Evolutionary conservation across 2,888 invertebrate genomes (phyloP), one percentile per base, ranked within the genome.

Genomic region (Slavum lentiscoides): DNA sequence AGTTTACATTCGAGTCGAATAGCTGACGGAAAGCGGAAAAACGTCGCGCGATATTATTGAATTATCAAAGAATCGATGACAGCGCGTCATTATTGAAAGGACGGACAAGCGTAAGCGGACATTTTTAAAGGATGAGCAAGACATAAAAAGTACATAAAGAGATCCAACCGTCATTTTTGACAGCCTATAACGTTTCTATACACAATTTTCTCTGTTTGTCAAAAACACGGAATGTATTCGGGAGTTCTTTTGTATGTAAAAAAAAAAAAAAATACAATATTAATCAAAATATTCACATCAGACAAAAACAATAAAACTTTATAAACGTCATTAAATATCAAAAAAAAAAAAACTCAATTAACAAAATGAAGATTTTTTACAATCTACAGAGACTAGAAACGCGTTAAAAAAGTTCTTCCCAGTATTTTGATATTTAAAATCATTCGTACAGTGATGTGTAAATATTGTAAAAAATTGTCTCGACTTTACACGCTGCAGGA

Each of bases 311-410:
- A 39, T 58, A 58, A 6, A 30, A 49, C 19, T 30, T 59, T 58
- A 30, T 30, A 59, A 68, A 43, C 8, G 8, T 55, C 13, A 62
- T 53, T 77, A 68, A 67, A 58, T 61, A 53, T 53, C 7, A 62
- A 67, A 59, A 74, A 15, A 61, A 73, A 61, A 21, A 69, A 64
- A 64, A n/a, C n/a, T 70, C 30, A 39, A 43, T 49, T 70, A 70
- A 70, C 64, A 72, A 72, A 72, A n/a, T 72, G 72, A 61, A 62
- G 64, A 55, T 69, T 17, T 37, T 70, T 80, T 72, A 80, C 61
- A 80, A 72, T 55, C 72, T 80, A 80, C 59, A 64, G 80, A 64
- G 80, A 80, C 80, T 80, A 80, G 80, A 80, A 64, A 80, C 80
- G 58, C 72, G 58, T 70, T 58, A 66, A 72, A 59, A 43, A 64